Evolutionary conservation across 2,888 invertebrate genomes (phyloP), one percentile per base, ranked within the genome.

Genomic region (Hyposoter dolosus): DNA sequence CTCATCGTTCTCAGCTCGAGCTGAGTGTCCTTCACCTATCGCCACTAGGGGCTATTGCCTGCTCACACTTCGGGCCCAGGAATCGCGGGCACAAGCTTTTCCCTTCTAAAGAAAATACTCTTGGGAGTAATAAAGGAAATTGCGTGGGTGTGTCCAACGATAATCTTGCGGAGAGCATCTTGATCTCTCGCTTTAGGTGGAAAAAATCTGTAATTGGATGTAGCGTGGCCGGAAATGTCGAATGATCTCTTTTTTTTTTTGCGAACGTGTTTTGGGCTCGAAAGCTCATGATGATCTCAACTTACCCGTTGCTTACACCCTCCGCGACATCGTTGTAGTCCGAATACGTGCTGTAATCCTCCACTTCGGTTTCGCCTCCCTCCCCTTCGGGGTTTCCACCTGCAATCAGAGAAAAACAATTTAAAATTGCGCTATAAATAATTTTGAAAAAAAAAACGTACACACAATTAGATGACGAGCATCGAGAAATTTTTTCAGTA

Each of bases 311-410:
- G 17, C 88, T 88, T 1, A 91, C 90, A 7, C 90, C 83, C 43
- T 92, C 91, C 53, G 89, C 91, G 43, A 91, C 91, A 63, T 93
- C 93, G 69, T 91, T 92, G 84, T 93, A 92, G 75, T 93, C 92
- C 72, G 93, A 90, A 43, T 92, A 91, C 23, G 91, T 91, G 68
- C 88, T 89, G 71, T 93, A 93, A 84, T 93, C 93, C 74, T 92
- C 91, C 17, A 92, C 89, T 45, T 89, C 91, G n/a, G 92, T 88
- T 65, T 93, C 91, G 60, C 89, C 81, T 43, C 90, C 92, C 65
- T 92, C 92, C 32, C 86, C 83, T 19, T 92, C 91, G 12, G 85
- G 85, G 43, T 89, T 88, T 50, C 89, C 89, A 74, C 89, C 91
- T 90, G 88, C 23, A 63, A 87, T 87, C 83, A 84, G 77, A 47